Base-by-base conservation (phyloP, 2,113 vertebrate species). In the Heloderma charlesbogerti region DNA sequence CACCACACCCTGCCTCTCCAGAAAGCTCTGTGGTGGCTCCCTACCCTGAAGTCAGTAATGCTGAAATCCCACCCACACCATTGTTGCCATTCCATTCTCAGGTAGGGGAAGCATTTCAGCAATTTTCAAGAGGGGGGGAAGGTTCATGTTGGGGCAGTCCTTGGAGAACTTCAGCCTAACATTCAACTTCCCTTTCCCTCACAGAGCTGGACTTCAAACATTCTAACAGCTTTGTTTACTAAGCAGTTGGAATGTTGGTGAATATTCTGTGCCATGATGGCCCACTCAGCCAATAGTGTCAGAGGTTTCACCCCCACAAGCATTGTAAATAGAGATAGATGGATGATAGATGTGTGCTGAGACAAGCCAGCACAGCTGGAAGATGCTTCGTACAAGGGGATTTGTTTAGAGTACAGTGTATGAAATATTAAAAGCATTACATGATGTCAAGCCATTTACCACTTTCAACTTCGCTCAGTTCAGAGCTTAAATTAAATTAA, bases 341-440 rank as follows among this genome's bases (percentile, higher is more conserved):
- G n/a, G 66, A 54, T 40, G 66, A 54, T 40, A 57, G 45, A 15
- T 71, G 3, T 87, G 43, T 20, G 57, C 0, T 69, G 37, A 1
- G 1, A 94, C 57, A 25, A 92, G 0, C 54, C 67, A 86, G 31
- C 71, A 92, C 84, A 91, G 2, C 25, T 90, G 54, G 89, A 91
- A 89, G 89, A 77, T 54, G 1, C 34, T 0, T 2, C 6, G 2
- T 22, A 86, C 79, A 48, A 63, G 2, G 45, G 63, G 9, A 92
- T 86, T 88, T 91, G 6, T 89, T 40, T 89, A 63, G 77, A 91
- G 66, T 25, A 88, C 2, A 88, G 34, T 57, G 74, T 79, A 89
- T 86, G 34, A 94, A 91, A 88, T 93, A 89, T 88, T 86, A 78
- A 94, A 91, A 1, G 74, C 87, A 45, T n/a, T 83, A 84, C 54